Base-by-base conservation (phyloP, 2,888 invertebrate species). In the Trisateles emortualis region DNA sequence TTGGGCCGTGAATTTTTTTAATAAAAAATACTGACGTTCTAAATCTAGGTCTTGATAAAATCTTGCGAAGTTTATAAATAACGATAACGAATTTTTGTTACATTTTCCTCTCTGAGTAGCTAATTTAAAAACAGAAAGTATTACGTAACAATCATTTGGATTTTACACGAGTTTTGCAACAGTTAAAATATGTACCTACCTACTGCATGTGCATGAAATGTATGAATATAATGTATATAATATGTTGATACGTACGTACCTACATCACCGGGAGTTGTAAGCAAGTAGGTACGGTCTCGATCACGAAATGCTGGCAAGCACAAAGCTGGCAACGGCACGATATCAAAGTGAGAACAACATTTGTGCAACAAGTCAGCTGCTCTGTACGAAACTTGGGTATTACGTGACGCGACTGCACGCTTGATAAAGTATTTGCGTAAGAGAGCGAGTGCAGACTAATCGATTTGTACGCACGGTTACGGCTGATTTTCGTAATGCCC, bases 341-440 rank as follows among this genome's bases (percentile, higher is more conserved):
- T 69, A 60, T 58, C 54, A 58, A 66, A 73, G 68, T 68, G 71
- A 72, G 78, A 79, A 66, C 64, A 64, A 66, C 61, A 69, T 79
- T 86, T 83, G 86, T 83, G 85, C 87, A 87, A 87, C 83, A 75
- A 82, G 76, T 79, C 75, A 70, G 72, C 76, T 72, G 78, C 69
- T 74, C 60, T 59, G 71, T 70, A 76, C 75, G 75, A 85, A 86
- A 85, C 83, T 76, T 77, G 70, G 77, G 61, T 69, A 72, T 90
- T 90, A 90, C 90, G 90, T 91, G 90, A 88, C 83, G 83, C 72
- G 78, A 74, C 79, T 83, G 82, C 84, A 87, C 86, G 89, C 84
- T 86, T 83, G 84, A 86, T 87, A 84, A 84, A 83, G 62, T 82
- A 79, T 87, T 91, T 90, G 87, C 90, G 89, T 88, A 91, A 91